Base-by-base conservation (phyloP, 2,113 vertebrate genomes). In the Vanacampus margaritifer region DNA sequence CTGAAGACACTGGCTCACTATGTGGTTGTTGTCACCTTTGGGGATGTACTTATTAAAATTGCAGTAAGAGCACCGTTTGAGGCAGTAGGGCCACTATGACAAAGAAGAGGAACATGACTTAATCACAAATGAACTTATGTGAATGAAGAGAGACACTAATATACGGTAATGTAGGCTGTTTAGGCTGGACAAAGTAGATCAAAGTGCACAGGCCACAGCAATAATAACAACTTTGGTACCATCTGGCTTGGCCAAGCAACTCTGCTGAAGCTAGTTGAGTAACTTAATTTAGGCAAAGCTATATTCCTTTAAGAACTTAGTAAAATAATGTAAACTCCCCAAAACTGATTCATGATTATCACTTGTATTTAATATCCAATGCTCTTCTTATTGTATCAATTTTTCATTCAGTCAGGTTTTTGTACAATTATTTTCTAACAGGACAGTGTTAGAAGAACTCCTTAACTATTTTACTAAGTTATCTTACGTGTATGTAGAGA, bases 11-110 rank as follows among this genome's bases (percentile, higher is more conserved):
- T 83, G 24, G 0, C 89, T 84, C 91, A 98, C 35, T 1, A 89
- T 76, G 0, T 23, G 73, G 67, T 94, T 86, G 0, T 94, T 91
- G 80, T 90, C 81, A 1, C 78, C 85, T 0, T 87, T 92, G 68
- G 91, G 78, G 54, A 95, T 91, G 66, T 96, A 97, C 61, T 95
- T 96, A 87, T 98, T 99, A 79, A 98, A 98, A 87, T 84, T 97
- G 86, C 95, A 98, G 87, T 98, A 98, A 73, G 91, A 92, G 75
- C 96, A 99, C 53, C 93, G 92, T 71, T 94, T 93, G 70, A 95
- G 89, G 61, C 97, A 98, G 84, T 95, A 98, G 0, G 97, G 96
- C 96, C 96, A 98, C 96, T 99, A 82, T 0, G 19, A 43, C 67
- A 53, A 9, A 19, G 21, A 36, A 19, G 41, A 58, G 16, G 23